Conservation (phyloP, 2,888 invertebrate species). For the Noctua fimbriata region DNA sequence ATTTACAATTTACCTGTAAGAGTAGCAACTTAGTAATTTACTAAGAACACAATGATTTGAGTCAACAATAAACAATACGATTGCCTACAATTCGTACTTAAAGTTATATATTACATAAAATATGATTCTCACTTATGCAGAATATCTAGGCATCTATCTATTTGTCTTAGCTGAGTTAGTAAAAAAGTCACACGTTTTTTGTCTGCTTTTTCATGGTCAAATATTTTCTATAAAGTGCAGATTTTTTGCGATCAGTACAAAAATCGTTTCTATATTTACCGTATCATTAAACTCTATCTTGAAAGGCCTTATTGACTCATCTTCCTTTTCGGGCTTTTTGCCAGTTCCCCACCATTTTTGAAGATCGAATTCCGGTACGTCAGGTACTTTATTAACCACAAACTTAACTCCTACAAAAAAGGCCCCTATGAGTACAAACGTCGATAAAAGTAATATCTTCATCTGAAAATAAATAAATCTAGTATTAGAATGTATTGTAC, state of each 20-base stretch:
- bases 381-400: conserved; percentile 70
- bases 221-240: neutral
- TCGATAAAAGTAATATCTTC: conserved; percentile 68
- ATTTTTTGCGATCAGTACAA: neutral
- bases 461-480: conserved; percentile 76
- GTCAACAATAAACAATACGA: neutral
- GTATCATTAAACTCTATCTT: conserved; percentile 83
- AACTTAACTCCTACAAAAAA: conserved; percentile 71
- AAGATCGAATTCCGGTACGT: conserved; percentile 77
- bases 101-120: neutral
- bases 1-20: neutral
- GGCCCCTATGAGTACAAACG: conserved; percentile 70
- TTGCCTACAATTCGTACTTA: neutral
- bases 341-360: conserved; percentile 86
- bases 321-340: conserved; percentile 71
- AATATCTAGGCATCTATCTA: neutral
- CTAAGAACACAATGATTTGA: neutral
- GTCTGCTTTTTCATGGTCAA: neutral
- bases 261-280: conserved; percentile 71
- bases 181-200: neutral
- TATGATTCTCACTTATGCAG: neutral
- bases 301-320: conserved; percentile 79
- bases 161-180: neutral
- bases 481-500: neutral
- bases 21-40: neutral